A percentile compares a stretch with the other conserved stretches of the same genome.
Evolutionary conservation across 2,888 invertebrate genomes (phyloP).

Genomic region (Macrosiphum euphorbiae): DNA sequence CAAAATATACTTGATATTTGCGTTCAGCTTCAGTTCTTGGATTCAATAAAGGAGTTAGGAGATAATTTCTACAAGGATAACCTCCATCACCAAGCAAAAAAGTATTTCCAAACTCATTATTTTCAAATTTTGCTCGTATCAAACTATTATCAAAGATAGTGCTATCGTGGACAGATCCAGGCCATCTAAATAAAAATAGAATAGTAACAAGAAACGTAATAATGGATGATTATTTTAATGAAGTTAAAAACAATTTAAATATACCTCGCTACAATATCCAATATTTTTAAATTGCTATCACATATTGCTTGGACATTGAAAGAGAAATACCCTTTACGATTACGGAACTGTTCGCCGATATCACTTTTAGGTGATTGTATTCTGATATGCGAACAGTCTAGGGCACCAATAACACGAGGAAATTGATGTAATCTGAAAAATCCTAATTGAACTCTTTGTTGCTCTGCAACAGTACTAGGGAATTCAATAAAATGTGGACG

Average conservation of each 20-base stretch:
- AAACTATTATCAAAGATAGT: neutral
- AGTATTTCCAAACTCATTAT: no score
- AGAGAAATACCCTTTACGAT: neutral
- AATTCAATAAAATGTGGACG: slow-evolving; percentile 13
- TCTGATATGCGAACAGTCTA: neutral
- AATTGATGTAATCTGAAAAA: neutral
- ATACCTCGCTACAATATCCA: neutral
- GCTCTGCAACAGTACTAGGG: neutral
- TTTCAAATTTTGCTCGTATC: neutral
- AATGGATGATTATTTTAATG: no score
- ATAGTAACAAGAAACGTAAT: neutral
- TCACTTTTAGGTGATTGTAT: slow-evolving; percentile 33
- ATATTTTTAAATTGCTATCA: slow-evolving; percentile 2
- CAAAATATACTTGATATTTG: slow-evolving; percentile 3
- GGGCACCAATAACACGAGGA: neutral
- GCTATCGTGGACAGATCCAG: neutral
- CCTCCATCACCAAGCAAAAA: neutral
- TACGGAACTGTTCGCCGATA: slow-evolving; percentile 10
- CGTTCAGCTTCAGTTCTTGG: neutral
- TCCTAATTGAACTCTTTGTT: neutral
- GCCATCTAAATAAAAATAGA: slow-evolving; percentile 2
- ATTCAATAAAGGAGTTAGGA: neutral
- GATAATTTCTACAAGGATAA: neutral
- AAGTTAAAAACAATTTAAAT: neutral
- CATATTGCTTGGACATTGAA: neutral